phyloP scores from a whole-genome alignment of 1,140 invertebrate species.

The Drosophila leontia region DNA sequence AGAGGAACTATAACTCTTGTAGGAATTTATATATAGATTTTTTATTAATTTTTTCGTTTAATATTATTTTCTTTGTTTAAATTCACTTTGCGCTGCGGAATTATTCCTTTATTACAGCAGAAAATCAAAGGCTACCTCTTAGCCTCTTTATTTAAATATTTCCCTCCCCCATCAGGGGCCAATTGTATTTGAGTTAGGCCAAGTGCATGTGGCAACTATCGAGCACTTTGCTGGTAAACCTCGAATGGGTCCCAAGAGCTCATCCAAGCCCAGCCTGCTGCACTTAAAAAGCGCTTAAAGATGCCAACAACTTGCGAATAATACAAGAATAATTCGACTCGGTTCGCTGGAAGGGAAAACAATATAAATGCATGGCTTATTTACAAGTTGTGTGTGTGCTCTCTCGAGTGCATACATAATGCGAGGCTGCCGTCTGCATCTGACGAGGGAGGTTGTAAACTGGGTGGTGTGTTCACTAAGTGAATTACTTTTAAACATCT shows the following conservation, averaged over 20 bases:
- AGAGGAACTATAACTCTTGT: background rate
- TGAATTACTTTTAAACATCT: conserved; percentile 56
- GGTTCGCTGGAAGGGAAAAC: conserved; percentile 16
- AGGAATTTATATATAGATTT: background rate
- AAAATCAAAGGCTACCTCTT: no score
- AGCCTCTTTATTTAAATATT: background rate
- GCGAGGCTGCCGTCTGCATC: conserved; percentile 7
- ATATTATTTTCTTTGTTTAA: no score
- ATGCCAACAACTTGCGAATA: conserved; percentile 25
- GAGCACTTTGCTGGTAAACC: conserved; percentile 5
- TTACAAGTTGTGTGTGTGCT: conserved; percentile 56
- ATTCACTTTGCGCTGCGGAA: background rate
- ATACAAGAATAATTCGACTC: conserved; percentile 15
- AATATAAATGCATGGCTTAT: conserved; percentile 60
- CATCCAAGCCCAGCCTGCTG: conserved; percentile 10
- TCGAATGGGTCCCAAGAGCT: conserved; percentile 15
- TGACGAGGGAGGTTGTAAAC: conserved; percentile 27
- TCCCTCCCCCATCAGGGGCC: background rate
- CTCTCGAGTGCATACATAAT: conserved; percentile 54
- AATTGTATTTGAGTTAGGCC: conserved; percentile 16
- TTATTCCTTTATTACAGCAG: background rate
- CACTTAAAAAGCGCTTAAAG: conserved; percentile 53
- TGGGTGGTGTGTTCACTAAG: conserved; percentile 16
- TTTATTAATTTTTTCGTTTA: background rate
- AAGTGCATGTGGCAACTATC: conserved; percentile 6